phyloP scores from a whole-genome alignment of 35 echinoderm and acorn worm species.

The Holothuria glaberrima region DNA sequence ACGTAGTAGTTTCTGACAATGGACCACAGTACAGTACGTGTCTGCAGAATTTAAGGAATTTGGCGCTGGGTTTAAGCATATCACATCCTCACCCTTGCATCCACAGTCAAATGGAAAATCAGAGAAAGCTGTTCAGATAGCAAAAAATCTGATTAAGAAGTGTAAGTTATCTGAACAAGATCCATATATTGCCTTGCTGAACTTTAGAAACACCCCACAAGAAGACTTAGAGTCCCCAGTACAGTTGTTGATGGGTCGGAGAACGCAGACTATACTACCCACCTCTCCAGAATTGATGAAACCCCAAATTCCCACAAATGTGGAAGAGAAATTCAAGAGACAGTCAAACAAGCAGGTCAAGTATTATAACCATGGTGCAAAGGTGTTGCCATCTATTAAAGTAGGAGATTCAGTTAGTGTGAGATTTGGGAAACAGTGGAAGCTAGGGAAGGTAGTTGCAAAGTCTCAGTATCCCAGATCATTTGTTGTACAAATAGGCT shows the following conservation, averaged over 20 bases:
- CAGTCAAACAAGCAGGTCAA: neutral
- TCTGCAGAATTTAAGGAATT: conserved; percentile 42
- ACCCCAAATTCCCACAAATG: neutral
- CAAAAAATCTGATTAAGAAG: conserved; percentile 39
- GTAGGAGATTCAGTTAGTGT: no score
- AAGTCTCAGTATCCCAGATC: neutral
- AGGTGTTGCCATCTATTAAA: neutral
- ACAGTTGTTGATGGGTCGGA: conserved; percentile 2
- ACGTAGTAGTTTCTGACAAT: conserved; percentile 29
- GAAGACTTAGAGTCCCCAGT: conserved; percentile 22
- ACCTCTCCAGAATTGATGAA: conserved; percentile 9
- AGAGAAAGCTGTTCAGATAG: conserved; percentile 65
- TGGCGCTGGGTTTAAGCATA: conserved; percentile 50
- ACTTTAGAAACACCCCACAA: conserved; percentile 34
- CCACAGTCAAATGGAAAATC: conserved; percentile 70
- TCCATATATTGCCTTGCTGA: conserved; percentile 54
- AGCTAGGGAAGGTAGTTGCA: neutral
- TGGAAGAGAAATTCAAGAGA: conserved; percentile 17
- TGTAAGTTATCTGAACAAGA: conserved; percentile 31
- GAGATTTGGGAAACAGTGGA: neutral
- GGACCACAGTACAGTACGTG: no score
- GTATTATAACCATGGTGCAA: neutral
- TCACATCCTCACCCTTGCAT: conserved; percentile 54
- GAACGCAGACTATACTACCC: conserved; percentile 30
- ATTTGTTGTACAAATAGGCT: neutral